Base-by-base conservation (phyloP, 2,113 vertebrate species). In the Paraplagusia blochii region DNA sequence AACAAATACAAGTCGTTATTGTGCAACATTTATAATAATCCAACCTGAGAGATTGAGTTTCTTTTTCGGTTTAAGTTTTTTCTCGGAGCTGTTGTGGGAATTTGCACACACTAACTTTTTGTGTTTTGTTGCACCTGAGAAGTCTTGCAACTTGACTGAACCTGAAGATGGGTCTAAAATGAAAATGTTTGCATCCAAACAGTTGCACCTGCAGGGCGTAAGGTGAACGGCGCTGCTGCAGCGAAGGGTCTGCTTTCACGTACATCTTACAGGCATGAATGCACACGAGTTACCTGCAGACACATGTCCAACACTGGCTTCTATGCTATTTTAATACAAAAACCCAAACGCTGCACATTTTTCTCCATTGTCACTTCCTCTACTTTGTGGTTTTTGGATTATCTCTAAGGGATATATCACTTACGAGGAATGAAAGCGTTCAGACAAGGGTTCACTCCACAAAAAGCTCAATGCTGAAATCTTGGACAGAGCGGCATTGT, bases 261-360 rank as follows among this genome's bases (percentile, higher is more conserved):
- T 29, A 6, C 22, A 29, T 29, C 6, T 29, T 29, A 29, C 50
- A 17, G 1, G 36, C 35, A 34, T 19, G 44, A 38, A 44, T 43
- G 15, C 34, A 16, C 52, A 38, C 57, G 12, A 18, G 14, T 33
- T 33, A 78, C 83, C 49, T 79, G 75, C 72, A 64, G 58, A 63
- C 70, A 81, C 75, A 77, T 56, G 75, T 68, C 62, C 14, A 9
- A 19, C 53, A 45, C 13, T 59, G 42, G 52, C 57, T 48, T 48
- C 61, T 56, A 11, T 11, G 66, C 54, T 86, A 49, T 89, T 86
- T 82, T 76, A 63, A 53, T 63, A 63, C 72, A 11, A 8, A 6
- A 10, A 68, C 70, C 34, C 11, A 64, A 63, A 52, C 18, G 52
- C 54, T 46, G 44, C 51, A 14, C 43, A 53, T 29, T 29, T 29